These are phyloP conservation scores for Scaptomyza flava DNA, from an alignment of 2,888 invertebrate species.

Conservation along the genomic window DNA sequence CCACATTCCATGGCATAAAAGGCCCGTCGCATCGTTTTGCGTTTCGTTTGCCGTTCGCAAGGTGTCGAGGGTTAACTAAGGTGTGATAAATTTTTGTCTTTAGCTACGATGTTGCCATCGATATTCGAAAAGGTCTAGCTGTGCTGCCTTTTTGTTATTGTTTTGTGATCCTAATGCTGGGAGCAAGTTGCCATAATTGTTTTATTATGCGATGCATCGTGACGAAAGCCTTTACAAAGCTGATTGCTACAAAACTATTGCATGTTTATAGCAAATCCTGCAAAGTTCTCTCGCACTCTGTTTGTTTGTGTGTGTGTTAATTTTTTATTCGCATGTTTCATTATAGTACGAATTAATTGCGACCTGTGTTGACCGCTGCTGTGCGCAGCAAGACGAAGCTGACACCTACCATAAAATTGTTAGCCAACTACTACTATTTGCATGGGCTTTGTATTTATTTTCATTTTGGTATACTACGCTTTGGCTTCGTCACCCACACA, in stretches of 20 bases:
- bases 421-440: slow-evolving; percentile 27
- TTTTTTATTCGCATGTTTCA: not conserved
- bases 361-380: slow-evolving; percentile 39
- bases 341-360: slow-evolving; percentile 46
- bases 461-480: slow-evolving; percentile 21
- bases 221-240: slow-evolving; percentile 49
- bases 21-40: slow-evolving; percentile 39
- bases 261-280: slow-evolving; percentile 8
- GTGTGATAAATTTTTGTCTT: slow-evolving; percentile 77
- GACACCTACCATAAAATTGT: slow-evolving; percentile 28
- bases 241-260: slow-evolving; percentile 31
- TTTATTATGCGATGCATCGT: slow-evolving; percentile 66
- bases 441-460: slow-evolving; percentile 44
- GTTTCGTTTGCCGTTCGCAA: slow-evolving; percentile 41
- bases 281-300: slow-evolving; percentile 4
- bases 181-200: slow-evolving; percentile 72
- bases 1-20: slow-evolving; percentile 59
- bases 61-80: slow-evolving; percentile 80
- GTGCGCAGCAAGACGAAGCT: slow-evolving; percentile 6
- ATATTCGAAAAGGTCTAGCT: slow-evolving; percentile 59
- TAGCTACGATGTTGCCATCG: slow-evolving; percentile 45
- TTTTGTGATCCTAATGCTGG: slow-evolving; percentile 40
- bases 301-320: slow-evolving; percentile 3
- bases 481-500: slow-evolving; percentile 56
- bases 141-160: slow-evolving; percentile 11